These are phyloP conservation scores for Arbacia lixula DNA, from an alignment of 53 echinoderm and acorn worm genomes.

Conservation along the genomic window DNA sequence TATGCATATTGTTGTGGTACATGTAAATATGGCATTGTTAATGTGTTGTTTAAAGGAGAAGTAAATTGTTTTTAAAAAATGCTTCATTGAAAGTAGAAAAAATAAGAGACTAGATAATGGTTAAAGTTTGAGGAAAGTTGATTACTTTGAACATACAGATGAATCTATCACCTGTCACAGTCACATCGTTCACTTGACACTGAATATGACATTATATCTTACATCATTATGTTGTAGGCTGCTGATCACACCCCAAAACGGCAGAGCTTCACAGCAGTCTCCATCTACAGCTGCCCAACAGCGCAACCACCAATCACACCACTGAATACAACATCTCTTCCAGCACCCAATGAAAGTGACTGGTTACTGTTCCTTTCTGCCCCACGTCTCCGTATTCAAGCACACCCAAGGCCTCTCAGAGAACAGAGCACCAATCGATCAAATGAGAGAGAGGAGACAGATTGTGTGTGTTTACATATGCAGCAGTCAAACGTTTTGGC, in stretches of 20 bases:
- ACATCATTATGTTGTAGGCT: neutral
- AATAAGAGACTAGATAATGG: too few species aligned
- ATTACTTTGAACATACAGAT: too few species aligned
- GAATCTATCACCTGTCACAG: too few species aligned
- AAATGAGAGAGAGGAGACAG: neutral
- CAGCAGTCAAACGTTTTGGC: conserved; percentile 8
- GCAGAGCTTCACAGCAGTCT: neutral
- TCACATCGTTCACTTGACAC: too few species aligned
- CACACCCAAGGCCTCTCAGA: neutral
- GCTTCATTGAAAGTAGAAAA: too few species aligned
- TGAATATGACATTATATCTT: neutral
- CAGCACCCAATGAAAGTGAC: neutral
- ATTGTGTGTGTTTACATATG: conserved; percentile 19
- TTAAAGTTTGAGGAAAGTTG: too few species aligned
- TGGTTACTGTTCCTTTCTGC: conserved; percentile 30
- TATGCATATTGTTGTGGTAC: too few species aligned
- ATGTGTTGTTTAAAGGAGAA: too few species aligned
- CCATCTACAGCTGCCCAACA: neutral
- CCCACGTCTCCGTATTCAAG: neutral
- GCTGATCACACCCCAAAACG: neutral
- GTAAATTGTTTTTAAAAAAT: too few species aligned
- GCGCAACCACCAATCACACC: neutral
- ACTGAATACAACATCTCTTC: neutral
- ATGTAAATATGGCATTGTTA: too few species aligned
- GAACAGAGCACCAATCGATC: neutral